Evolutionary conservation across 2,113 vertebrate genomes (phyloP).

Genomic region (Rhegmatorhina hoffmannsi): DNA sequence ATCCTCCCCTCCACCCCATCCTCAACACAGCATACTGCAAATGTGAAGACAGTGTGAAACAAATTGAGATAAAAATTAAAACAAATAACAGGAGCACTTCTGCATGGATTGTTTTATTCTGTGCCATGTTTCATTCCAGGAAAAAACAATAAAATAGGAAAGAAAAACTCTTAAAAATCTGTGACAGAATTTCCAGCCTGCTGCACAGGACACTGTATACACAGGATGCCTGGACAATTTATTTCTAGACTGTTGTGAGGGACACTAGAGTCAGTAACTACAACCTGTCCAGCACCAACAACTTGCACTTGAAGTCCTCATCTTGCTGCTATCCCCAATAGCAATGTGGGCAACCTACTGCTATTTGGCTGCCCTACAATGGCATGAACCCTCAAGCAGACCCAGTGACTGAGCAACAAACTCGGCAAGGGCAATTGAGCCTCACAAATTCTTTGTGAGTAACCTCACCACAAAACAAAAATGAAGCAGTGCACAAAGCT

Average conservation of each 20-base stretch:
- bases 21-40: background rate
- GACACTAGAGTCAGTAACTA: background rate
- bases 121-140: background rate
- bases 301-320: background rate
- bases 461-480: background rate
- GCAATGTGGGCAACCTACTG: background rate
- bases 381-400: background rate
- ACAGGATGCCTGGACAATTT: background rate
- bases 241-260: background rate
- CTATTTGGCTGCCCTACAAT: background rate
- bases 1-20: background rate
- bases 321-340: background rate
- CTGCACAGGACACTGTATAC: background rate
- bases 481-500: background rate
- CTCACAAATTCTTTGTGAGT: background rate
- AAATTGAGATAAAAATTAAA: slow-evolving; percentile 1
- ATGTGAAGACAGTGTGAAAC: background rate
- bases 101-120: background rate
- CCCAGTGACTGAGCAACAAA: background rate
- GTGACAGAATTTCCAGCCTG: background rate
- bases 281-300: background rate
- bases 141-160: background rate
- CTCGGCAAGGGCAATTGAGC: background rate
- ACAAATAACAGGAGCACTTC: background rate
- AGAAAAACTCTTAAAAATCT: background rate